A percentile compares a stretch with the other conserved stretches of the same genome.
Conservation (phyloP, 1,140 invertebrate species). For the Eumaeus atala region DNA sequence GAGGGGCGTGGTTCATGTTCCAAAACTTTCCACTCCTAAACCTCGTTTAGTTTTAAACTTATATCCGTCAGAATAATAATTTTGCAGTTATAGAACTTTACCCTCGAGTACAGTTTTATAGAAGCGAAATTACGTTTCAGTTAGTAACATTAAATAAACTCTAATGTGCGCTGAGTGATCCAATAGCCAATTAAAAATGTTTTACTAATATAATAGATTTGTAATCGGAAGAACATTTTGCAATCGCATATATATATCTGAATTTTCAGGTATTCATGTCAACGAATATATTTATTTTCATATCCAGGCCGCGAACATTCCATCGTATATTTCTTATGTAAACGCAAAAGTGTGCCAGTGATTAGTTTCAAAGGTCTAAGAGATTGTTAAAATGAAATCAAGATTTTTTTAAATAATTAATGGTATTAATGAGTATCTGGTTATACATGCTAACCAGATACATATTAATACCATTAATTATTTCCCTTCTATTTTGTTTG, state of each 20-base stretch:
- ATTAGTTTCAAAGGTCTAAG: background rate
- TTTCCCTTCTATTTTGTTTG: too few species aligned
- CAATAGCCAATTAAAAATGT: background rate
- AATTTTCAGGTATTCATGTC: background rate
- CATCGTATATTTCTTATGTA: background rate
- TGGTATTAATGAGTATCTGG: too few species aligned
- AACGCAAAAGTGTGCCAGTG: conserved; percentile 1
- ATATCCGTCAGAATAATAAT: too few species aligned
- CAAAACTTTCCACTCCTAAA: too few species aligned
- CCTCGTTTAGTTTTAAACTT: too few species aligned
- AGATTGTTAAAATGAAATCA: background rate
- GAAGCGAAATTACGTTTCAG: too few species aligned
- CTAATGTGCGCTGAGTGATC: background rate
- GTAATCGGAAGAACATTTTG: background rate
- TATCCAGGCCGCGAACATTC: background rate
- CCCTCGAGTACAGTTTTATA: background rate
- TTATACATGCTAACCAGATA: too few species aligned
- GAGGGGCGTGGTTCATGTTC: too few species aligned
- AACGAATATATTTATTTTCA: conserved; percentile 1
- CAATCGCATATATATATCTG: background rate
- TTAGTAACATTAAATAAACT: background rate
- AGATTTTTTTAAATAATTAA: background rate
- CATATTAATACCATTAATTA: too few species aligned
- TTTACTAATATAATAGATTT: background rate
- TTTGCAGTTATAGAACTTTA: too few species aligned